Conservation (phyloP, 2,888 invertebrate genomes). For the Cerceris ruficornis region DNA sequence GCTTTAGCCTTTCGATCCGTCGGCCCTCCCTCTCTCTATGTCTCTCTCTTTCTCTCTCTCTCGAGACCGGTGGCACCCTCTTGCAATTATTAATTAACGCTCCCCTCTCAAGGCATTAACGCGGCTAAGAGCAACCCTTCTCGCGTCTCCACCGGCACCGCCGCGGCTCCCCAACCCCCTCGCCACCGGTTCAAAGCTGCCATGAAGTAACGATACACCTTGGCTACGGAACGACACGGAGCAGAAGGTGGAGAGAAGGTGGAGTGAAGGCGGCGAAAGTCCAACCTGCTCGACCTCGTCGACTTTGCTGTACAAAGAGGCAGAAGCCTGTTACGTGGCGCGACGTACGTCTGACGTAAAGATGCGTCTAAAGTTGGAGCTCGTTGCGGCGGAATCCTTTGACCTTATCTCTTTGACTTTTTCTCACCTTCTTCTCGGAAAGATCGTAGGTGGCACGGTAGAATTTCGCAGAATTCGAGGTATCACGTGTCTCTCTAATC, state of each 20-base stretch:
- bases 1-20: slow-evolving; percentile 26
- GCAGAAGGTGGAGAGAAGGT: slow-evolving; percentile 44
- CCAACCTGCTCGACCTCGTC: slow-evolving; percentile 63
- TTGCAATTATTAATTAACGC: slow-evolving; percentile 82
- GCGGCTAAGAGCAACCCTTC: slow-evolving; percentile 78
- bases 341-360: slow-evolving; percentile 59
- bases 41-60: slow-evolving; percentile 30
- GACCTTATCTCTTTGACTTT: slow-evolving; percentile 1
- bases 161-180: slow-evolving; percentile 65
- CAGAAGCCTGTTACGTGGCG: slow-evolving; percentile 53
- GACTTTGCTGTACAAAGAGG: slow-evolving; percentile 73
- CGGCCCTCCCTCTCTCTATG: slow-evolving; percentile 27
- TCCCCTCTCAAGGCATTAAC: slow-evolving; percentile 80
- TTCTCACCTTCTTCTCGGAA: not conserved
- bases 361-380: slow-evolving; percentile 54
- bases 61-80: slow-evolving; percentile 71
- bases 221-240: slow-evolving; percentile 62
- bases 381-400: slow-evolving; percentile 24
- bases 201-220: slow-evolving; percentile 80
- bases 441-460: not conserved
- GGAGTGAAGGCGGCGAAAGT: slow-evolving; percentile 57
- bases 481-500: no score
- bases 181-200: slow-evolving; percentile 74
- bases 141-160: slow-evolving; percentile 58
- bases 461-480: no score